Conservation (phyloP, 2,888 invertebrate species). For the Agrotis segetum region DNA sequence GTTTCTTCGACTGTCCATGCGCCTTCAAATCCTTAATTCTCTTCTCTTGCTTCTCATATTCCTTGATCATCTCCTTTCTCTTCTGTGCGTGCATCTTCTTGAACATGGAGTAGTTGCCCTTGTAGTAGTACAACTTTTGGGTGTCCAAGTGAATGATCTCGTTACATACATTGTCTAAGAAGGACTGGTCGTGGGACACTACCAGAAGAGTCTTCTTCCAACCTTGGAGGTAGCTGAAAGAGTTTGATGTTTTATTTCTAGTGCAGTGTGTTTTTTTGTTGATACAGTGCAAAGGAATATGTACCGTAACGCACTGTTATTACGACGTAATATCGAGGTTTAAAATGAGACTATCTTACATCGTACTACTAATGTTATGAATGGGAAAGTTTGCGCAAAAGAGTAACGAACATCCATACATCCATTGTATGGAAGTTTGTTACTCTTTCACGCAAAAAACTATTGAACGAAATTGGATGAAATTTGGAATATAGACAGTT, state of each 20-base stretch:
- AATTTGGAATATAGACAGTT: too few species aligned
- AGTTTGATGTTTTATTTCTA: background rate
- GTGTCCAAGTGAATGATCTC: conserved; percentile 99
- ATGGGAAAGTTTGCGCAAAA: too few species aligned
- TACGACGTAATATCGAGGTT: background rate
- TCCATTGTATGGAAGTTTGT: too few species aligned
- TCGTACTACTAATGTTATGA: too few species aligned
- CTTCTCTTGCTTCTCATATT: conserved; percentile 99
- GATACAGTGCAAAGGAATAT: background rate
- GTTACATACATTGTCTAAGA: conserved; percentile 99
- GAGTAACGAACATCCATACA: too few species aligned
- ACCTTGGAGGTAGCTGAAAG: conserved; percentile 96
- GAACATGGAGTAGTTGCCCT: conserved; percentile 99
- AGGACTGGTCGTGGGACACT: conserved; percentile 99
- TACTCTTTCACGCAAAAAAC: too few species aligned
- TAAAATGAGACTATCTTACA: background rate
- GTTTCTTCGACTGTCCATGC: conserved; percentile 98
- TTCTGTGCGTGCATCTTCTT: conserved; percentile 99
- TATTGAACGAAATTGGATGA: too few species aligned
- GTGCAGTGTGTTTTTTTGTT: too few species aligned
- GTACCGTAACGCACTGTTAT: background rate
- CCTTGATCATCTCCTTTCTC: conserved; percentile 98
- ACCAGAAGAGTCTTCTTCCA: conserved; percentile 99
- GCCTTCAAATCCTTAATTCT: conserved; percentile 98
- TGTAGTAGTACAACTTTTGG: conserved; percentile 98